These are phyloP conservation scores for Chrysotoxum bicinctum DNA, from an alignment of 2,888 invertebrate species.

Conservation along the genomic window DNA sequence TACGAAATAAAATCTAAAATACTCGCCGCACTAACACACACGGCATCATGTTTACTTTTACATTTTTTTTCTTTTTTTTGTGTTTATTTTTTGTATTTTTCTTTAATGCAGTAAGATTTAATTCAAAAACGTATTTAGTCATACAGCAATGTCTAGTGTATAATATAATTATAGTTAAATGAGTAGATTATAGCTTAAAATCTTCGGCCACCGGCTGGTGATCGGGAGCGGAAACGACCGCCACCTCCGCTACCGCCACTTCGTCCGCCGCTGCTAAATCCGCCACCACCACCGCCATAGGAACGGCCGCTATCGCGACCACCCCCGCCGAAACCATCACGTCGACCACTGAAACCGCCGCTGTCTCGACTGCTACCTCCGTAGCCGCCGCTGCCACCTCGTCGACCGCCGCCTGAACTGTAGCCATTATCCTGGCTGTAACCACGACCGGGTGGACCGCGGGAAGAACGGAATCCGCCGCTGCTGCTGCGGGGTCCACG, in stretches of 20 bases:
- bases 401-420: conserved; percentile 69
- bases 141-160: conserved; percentile 70
- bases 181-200: conserved; percentile 64
- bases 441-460: conserved; percentile 80
- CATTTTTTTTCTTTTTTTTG: conserved; percentile 12
- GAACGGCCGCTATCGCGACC: conserved; percentile 78
- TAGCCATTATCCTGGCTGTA: conserved; percentile 69
- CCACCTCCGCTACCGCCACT: conserved; percentile 80
- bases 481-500: conserved; percentile 82
- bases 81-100: conserved; percentile 22
- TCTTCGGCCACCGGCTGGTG: conserved; percentile 78
- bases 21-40: conserved; percentile 57
- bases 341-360: conserved; percentile 82
- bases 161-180: conserved; percentile 65
- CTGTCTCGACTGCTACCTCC: conserved; percentile 76
- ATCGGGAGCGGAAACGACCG: conserved; percentile 80
- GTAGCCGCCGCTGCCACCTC: conserved; percentile 73
- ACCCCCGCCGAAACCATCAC: conserved; percentile 78
- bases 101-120: conserved; percentile 65
- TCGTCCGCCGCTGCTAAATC: conserved; percentile 81
- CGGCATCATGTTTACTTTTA: conserved; percentile 38
- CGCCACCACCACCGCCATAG: conserved; percentile 82
- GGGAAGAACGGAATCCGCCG: conserved; percentile 83
- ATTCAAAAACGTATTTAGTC: conserved; percentile 69
- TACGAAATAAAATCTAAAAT: conserved; percentile 70